phyloP scores from a whole-genome alignment of 2,797 vertebrate species.

The Siniperca undulata region DNA sequence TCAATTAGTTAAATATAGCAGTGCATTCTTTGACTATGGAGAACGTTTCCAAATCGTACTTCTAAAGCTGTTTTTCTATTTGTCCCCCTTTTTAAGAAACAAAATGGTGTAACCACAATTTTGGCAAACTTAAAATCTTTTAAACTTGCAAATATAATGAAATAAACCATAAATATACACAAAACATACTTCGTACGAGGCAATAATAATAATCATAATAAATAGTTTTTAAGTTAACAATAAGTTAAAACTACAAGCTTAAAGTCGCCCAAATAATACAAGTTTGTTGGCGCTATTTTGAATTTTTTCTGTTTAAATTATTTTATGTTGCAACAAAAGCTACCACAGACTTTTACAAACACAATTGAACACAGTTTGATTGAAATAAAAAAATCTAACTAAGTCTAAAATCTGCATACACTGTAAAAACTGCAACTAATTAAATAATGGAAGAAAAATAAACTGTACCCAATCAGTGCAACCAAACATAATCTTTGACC shows the following conservation, averaged over 20 bases:
- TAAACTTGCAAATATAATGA: conserved; percentile 97
- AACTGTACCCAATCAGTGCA: conserved; percentile 88
- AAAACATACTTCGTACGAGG: conserved; percentile 96
- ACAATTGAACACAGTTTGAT: conserved; percentile 94
- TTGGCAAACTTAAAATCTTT: conserved; percentile 93
- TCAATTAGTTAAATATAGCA: conserved; percentile 92
- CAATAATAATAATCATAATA: conserved; percentile 92
- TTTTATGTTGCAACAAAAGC: conserved; percentile 97
- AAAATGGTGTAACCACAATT: conserved; percentile 94
- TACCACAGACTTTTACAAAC: conserved; percentile 97
- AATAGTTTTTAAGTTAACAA: conserved; percentile 98
- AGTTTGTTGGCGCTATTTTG: conserved; percentile 97
- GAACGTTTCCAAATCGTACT: conserved; percentile 90
- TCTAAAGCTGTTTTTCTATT: conserved; percentile 92
- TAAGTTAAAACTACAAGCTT: conserved; percentile 99
- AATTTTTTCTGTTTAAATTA: conserved; percentile 91
- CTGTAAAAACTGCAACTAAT: conserved; percentile 91
- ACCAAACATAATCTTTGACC: conserved; percentile 87
- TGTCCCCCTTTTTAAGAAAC: conserved; percentile 92
- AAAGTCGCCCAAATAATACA: conserved; percentile 98
- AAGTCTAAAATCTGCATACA: conserved; percentile 92
- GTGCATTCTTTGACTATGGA: conserved; percentile 93
- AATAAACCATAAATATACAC: conserved; percentile 98
- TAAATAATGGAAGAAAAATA: conserved; percentile 89
- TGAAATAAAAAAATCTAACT: conserved; percentile 92